Percentiles rank a stretch among this genome's conserved stretches.
These are phyloP conservation scores for Luidia sarsii DNA, from an alignment of 53 echinoderm and acorn worm genomes.

Conservation along the genomic window DNA sequence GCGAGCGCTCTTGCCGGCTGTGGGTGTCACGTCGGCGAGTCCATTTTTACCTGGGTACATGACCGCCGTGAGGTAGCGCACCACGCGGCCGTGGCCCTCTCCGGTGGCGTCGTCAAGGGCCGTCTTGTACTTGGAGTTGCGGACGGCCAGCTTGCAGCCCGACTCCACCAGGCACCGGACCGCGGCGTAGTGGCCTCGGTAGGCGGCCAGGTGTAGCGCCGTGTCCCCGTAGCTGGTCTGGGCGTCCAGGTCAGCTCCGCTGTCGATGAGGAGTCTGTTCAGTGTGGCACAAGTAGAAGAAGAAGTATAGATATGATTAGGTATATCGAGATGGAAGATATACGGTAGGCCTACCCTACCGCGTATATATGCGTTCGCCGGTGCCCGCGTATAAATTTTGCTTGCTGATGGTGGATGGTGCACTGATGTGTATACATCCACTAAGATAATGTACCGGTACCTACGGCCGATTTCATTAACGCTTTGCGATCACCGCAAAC, in stretches of 20 bases:
- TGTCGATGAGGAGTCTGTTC: slow-evolving; percentile 70
- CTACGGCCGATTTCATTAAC: too few species aligned
- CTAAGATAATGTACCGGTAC: too few species aligned
- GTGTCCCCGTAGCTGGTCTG: slow-evolving; percentile 94
- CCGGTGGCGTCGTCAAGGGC: slow-evolving; percentile 60
- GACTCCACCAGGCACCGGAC: slow-evolving; percentile 77
- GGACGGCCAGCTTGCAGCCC: slow-evolving; percentile 54
- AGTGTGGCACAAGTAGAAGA: too few species aligned
- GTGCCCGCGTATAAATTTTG: too few species aligned
- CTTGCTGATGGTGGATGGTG: too few species aligned
- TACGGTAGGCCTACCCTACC: too few species aligned
- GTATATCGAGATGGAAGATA: too few species aligned
- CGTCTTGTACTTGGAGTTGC: slow-evolving; percentile 63
- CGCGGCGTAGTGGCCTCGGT: slow-evolving; percentile 64
- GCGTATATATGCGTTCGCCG: too few species aligned
- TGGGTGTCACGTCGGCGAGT: not conserved
- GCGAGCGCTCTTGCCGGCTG: not conserved
- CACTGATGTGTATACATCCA: too few species aligned
- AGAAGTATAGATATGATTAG: too few species aligned
- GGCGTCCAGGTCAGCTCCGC: slow-evolving; percentile 56
- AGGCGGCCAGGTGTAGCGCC: slow-evolving; percentile 85
- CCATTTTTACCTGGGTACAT: slow-evolving; percentile 28
- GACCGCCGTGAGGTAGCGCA: slow-evolving; percentile 52
- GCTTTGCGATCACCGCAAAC: too few species aligned
- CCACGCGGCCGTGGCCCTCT: slow-evolving; percentile 46